phyloP scores from a whole-genome alignment of 2,888 invertebrate species.

The Tiphia femorata region DNA sequence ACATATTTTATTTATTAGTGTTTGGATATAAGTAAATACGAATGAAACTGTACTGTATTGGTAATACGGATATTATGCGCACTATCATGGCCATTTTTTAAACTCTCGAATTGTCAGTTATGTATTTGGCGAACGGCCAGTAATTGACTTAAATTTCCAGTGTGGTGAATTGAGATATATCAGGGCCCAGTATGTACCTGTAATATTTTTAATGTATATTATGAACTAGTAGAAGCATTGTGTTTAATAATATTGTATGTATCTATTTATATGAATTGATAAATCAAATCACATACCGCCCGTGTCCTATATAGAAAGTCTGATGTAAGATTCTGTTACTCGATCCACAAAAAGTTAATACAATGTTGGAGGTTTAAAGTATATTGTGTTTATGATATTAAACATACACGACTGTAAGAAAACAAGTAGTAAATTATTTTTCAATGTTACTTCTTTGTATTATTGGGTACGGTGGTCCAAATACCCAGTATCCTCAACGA shows the following conservation, averaged over 20 bases:
- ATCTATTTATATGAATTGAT: conserved; percentile 52
- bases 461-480: conserved; percentile 20
- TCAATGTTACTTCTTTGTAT: conserved; percentile 20
- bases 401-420: conserved; percentile 23
- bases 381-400: conserved; percentile 31
- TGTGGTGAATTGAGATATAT: conserved; percentile 42
- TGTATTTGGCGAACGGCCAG: conserved; percentile 47
- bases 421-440: conserved; percentile 20
- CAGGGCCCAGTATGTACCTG: conserved; percentile 47
- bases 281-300: conserved; percentile 37
- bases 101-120: too few species aligned
- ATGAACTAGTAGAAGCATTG: conserved; percentile 39
- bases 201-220: conserved; percentile 56
- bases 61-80: too few species aligned
- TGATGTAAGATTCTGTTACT: conserved; percentile 29
- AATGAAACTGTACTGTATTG: too few species aligned
- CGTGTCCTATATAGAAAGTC: conserved; percentile 41
- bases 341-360: conserved; percentile 17
- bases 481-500: conserved; percentile 20
- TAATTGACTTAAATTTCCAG: conserved; percentile 52
- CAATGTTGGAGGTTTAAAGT: conserved; percentile 16
- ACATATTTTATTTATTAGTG: too few species aligned
- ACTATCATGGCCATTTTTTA: too few species aligned
- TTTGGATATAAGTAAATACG: too few species aligned
- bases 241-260: conserved; percentile 51